Evolutionary conservation across 2,888 invertebrate genomes (phyloP).

Genomic region (Acleris cristana): DNA sequence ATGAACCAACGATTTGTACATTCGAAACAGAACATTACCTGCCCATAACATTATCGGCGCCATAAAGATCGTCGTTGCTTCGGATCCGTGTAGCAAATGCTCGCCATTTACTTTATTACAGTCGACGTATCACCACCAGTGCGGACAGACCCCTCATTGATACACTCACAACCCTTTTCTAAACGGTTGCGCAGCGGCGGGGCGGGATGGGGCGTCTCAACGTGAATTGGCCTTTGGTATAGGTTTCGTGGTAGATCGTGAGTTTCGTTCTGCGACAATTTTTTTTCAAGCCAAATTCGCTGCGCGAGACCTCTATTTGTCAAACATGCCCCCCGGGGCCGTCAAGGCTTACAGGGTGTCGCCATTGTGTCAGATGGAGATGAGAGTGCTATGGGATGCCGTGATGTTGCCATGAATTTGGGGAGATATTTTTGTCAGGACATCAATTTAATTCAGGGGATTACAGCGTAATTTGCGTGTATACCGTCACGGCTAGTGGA

Average conservation of each 20-base stretch:
- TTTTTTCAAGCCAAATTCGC: constrained; percentile 71
- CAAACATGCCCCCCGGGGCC: constrained; percentile 64
- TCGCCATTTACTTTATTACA: constrained; percentile 81
- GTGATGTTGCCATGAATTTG: constrained; percentile 52
- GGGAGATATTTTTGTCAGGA: constrained; percentile 47
- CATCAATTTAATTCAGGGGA: constrained; percentile 56
- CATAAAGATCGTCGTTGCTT: constrained; percentile 75
- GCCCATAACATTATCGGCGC: constrained; percentile 80
- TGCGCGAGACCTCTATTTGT: constrained; percentile 77
- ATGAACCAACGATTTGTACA: constrained; percentile 73
- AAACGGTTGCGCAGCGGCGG: constrained; percentile 30
- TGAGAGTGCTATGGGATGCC: constrained; percentile 48
- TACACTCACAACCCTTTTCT: constrained; percentile 40
- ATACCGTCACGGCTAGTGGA: constrained; percentile 9
- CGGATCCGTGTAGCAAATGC: constrained; percentile 79
- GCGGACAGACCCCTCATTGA: constrained; percentile 51
- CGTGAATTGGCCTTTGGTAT: constrained; percentile 51
- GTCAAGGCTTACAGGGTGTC: constrained; percentile 49
- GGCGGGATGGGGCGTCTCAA: constrained; percentile 48
- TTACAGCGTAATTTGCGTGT: constrained; percentile 46
- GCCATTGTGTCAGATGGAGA: constrained; percentile 50
- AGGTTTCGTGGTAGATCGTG: constrained; percentile 61
- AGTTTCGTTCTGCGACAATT: constrained; percentile 68
- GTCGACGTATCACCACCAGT: constrained; percentile 62
- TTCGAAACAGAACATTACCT: constrained; percentile 76